Evolutionary conservation across 2,888 invertebrate species (phyloP), one percentile per base, ranked within the genome.

Genomic region (Trachelus tabidus): DNA sequence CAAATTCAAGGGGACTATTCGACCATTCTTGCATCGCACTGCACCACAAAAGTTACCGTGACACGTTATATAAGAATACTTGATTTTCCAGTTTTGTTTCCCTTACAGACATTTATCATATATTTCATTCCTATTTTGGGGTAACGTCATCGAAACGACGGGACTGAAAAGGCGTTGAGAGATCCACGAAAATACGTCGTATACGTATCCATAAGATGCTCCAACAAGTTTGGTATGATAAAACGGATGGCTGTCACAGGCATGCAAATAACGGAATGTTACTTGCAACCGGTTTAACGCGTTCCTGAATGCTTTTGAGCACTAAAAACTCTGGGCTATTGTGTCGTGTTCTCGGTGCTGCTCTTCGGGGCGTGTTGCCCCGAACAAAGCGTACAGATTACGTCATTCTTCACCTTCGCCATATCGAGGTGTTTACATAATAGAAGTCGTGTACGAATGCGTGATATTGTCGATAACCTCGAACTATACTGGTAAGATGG

Each of bases 271-370:
- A 81, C 83, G 76, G 79, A 80, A 81, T 81, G 82, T 81, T 79
- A 81, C 79, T 81, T 81, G 76, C 80, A 86, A 86, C 86, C 85
- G 85, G 85, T 37, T 56, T 37, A 76, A 33, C 68, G 40, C 30
- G 76, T n/a, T 75, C 31, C 35, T 30, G 75, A n/a, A 31, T 73
- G 56, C 23, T 23, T 56, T 56, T 23, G 56, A 1, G 56, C 56
- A 56, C 56, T 56, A 6, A 56, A 56, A 56, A 56, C 56, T 15
- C 23, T 56, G 56, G 56, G 23, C 56, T 56, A 56, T 56, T 56
- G 56, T 56, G 56, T 56, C 23, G 23, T 56, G 9, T 56, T 56
- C 56, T 9, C 9, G 56, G 56, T 23, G 56, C 56, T 56, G 23
- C 23, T 56, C 56, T 23, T 56, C 23, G 56, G 56, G 56, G 23